phyloP scores from a whole-genome alignment of 2,797 vertebrate genomes.

The Morus bassanus region DNA sequence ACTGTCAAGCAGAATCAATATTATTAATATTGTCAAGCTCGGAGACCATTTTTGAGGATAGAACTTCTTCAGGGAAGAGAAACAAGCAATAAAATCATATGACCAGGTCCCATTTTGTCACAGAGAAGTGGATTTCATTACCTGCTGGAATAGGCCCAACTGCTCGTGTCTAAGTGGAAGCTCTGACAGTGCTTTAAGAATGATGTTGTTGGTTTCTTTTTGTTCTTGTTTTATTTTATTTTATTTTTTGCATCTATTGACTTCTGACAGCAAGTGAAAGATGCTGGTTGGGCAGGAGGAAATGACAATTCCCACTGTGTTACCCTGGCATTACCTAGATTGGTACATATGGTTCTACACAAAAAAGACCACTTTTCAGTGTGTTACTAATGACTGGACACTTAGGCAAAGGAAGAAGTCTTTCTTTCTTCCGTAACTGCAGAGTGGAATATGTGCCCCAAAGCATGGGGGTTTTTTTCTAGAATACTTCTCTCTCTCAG shows the following conservation, averaged over 20 bases:
- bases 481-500: neutral
- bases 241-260: neutral
- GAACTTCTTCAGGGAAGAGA: neutral
- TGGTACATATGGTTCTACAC: neutral
- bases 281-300: neutral
- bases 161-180: neutral
- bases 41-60: neutral
- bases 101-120: neutral
- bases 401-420: neutral
- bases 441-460: neutral
- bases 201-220: neutral
- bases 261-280: neutral
- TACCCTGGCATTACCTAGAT: neutral
- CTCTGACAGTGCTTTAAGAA: neutral
- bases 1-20: neutral
- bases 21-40: neutral
- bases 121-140: neutral
- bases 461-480: neutral
- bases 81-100: neutral
- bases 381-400: neutral
- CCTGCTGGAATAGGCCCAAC: neutral
- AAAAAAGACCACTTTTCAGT: neutral
- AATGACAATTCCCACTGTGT: neutral
- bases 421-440: neutral
- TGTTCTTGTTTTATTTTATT: neutral